Evolutionary conservation across 2,113 vertebrate species (phyloP).

Genomic region (Bufo bufo): DNA sequence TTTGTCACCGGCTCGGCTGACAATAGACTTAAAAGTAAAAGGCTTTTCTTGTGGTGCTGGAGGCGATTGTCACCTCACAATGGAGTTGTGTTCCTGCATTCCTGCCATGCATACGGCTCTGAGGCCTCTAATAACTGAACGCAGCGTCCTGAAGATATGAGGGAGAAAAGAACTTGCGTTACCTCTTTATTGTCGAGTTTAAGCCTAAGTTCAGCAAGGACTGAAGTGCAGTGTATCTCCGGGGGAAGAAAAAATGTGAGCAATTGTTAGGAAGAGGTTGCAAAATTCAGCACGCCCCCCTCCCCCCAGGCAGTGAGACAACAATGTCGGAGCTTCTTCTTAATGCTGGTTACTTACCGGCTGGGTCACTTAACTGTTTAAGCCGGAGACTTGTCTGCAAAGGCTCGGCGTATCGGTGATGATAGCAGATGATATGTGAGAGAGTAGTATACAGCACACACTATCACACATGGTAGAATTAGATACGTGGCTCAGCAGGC

Average conservation of each 20-base stretch:
- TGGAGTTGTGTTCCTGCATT: conserved; percentile 71
- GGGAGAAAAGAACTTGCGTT: neutral
- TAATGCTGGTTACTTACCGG: neutral
- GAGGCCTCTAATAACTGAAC: conserved; percentile 80
- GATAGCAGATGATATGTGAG: too few species aligned
- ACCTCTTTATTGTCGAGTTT: neutral
- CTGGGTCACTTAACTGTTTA: neutral
- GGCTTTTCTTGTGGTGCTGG: conserved; percentile 69
- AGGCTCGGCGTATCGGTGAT: too few species aligned
- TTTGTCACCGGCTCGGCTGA: conserved; percentile 72
- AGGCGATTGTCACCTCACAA: conserved; percentile 72
- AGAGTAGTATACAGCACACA: too few species aligned
- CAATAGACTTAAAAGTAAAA: conserved; percentile 77
- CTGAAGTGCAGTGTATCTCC: neutral
- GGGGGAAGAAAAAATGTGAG: neutral
- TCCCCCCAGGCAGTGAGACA: neutral
- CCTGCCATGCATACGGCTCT: conserved; percentile 75
- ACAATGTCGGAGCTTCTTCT: neutral
- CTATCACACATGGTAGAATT: neutral
- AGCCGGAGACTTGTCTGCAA: neutral
- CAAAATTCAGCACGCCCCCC: neutral
- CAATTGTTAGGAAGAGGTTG: neutral
- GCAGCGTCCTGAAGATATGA: conserved; percentile 45
- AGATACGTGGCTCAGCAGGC: neutral
- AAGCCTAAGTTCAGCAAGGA: neutral